These are phyloP conservation scores for Hirtodrosophila histrioides DNA, from an alignment of 2,888 invertebrate species.

Conservation along the genomic window DNA sequence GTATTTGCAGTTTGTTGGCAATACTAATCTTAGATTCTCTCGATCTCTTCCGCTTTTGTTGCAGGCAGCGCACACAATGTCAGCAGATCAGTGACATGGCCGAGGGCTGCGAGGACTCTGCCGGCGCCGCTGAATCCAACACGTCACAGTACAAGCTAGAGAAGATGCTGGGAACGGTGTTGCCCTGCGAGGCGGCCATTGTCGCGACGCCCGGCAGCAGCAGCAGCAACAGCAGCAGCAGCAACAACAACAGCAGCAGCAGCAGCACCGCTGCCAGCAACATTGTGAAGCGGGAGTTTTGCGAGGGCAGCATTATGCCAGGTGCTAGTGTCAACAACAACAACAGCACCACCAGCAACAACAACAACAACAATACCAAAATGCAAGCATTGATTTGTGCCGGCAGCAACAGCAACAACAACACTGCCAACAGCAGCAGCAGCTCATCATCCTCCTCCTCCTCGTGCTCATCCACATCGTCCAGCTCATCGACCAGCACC, in stretches of 20 bases:
- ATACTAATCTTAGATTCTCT: conserved; percentile 1
- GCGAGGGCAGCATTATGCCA: conserved; percentile 79
- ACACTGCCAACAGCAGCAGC: conserved; percentile 64
- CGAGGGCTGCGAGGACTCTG: conserved; percentile 88
- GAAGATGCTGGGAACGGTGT: conserved; percentile 84
- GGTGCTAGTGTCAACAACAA: conserved; percentile 73
- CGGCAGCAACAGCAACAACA: conserved; percentile 31
- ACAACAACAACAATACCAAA: conserved; percentile 71
- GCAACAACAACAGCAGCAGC: conserved; percentile 25
- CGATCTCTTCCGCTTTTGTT: conserved; percentile 70
- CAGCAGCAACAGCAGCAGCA: conserved; percentile 62
- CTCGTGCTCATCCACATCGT: conserved; percentile 78
- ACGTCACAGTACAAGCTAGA: conserved; percentile 69
- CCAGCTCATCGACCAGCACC: conserved; percentile 68
- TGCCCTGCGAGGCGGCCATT: conserved; percentile 84
- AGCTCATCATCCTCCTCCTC: conserved; percentile 80
- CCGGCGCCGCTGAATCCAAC: conserved; percentile 67
- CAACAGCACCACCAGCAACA: conserved; percentile 56
- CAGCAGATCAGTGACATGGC: conserved; percentile 88
- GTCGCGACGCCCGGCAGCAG: conserved; percentile 80
- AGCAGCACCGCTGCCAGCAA: conserved; percentile 52
- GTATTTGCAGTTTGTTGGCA: no score
- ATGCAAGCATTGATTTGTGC: conserved; percentile 61
- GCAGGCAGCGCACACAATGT: conserved; percentile 85
- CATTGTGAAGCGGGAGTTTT: conserved; percentile 83